A percentile compares a stretch with the other conserved stretches of the same genome.
phyloP scores from a whole-genome alignment of 2,797 vertebrate genomes.

The Urosaurus nigricauda region DNA sequence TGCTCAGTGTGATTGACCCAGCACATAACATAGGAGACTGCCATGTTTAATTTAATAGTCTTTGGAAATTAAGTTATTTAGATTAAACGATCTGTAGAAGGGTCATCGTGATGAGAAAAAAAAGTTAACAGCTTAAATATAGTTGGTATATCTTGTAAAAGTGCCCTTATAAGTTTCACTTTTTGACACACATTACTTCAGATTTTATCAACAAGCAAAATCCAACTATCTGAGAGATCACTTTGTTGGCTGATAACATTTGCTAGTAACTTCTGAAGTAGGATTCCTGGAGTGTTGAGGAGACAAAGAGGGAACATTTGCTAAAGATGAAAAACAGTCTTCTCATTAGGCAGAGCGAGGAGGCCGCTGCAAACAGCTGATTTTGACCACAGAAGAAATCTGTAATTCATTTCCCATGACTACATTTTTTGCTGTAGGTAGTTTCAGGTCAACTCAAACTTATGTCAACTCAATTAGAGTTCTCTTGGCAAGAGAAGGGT shows the following conservation, averaged over 20 bases:
- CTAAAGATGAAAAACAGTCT: too few relatives aligned
- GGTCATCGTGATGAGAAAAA: not conserved
- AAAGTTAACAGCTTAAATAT: not conserved
- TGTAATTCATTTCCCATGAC: too few relatives aligned
- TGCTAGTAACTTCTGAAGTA: constrained; percentile 11
- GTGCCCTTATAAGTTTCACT: not conserved
- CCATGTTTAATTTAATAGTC: not conserved
- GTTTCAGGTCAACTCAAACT: too few relatives aligned
- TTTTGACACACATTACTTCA: not conserved
- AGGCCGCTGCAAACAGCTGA: too few relatives aligned
- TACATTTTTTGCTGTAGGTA: too few relatives aligned
- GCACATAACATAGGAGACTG: not conserved
- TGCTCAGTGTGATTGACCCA: not conserved
- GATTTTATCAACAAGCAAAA: constrained; percentile 9
- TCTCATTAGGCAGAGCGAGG: too few relatives aligned
- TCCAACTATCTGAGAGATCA: not conserved
- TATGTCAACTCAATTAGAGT: too few relatives aligned
- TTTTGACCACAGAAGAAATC: too few relatives aligned
- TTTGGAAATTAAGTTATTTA: not conserved
- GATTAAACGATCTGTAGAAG: not conserved
- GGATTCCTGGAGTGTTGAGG: not conserved
- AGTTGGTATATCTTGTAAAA: not conserved
- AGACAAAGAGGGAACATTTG: too few relatives aligned
- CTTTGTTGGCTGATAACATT: not conserved
- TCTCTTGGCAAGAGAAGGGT: too few relatives aligned